These are phyloP conservation scores for Taeniopygia guttata DNA, from an alignment of 2,797 vertebrate species.

Conservation along the genomic window DNA sequence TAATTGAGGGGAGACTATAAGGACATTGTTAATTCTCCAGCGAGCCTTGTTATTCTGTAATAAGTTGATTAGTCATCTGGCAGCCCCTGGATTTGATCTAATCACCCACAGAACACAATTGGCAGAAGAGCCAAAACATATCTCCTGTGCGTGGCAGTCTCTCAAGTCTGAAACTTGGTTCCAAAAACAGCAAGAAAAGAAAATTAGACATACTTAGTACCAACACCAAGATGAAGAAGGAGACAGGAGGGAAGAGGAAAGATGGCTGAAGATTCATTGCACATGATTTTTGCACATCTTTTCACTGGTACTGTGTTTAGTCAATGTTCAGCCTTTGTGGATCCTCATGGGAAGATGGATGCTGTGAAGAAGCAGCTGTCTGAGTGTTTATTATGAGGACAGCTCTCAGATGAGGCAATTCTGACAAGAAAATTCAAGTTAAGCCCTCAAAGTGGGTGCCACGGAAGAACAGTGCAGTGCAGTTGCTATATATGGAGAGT, in stretches of 20 bases:
- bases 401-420: conserved; percentile 24
- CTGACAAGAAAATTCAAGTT: conserved; percentile 4
- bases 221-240: background rate
- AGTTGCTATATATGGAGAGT: conserved; percentile 42
- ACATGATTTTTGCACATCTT: background rate
- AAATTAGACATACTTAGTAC: background rate
- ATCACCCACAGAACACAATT: conserved; percentile 29
- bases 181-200: conserved; percentile 35
- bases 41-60: conserved; percentile 38
- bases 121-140: conserved; percentile 35
- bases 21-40: conserved; percentile 16
- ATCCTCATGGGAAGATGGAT: background rate
- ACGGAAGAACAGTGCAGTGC: background rate
- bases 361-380: background rate
- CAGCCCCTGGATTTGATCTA: conserved; percentile 37
- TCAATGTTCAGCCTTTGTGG: background rate
- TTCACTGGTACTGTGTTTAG: background rate
- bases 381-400: background rate
- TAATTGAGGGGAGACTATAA: conserved; percentile 25
- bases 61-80: conserved; percentile 57
- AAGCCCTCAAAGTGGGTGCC: conserved; percentile 14
- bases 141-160: background rate
- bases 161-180: conserved; percentile 8
- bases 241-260: accelerated
- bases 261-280: background rate